A percentile compares a stretch with the other conserved stretches of the same genome.
Evolutionary conservation across 2,113 vertebrate genomes (phyloP).

Genomic region (Apeltes quadracus): DNA sequence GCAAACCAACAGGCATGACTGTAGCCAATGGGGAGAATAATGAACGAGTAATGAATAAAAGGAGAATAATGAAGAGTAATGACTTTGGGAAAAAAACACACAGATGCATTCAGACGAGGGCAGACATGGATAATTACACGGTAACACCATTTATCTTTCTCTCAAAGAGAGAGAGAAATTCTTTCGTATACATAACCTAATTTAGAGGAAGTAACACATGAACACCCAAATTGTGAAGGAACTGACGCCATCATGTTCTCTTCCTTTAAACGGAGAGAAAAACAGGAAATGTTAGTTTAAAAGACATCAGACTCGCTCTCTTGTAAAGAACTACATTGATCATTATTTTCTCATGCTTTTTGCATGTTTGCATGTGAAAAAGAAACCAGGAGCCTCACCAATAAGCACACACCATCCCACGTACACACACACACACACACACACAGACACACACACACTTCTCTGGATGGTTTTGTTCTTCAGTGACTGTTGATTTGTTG

Average conservation of each 20-base stretch:
- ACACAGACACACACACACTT: background rate
- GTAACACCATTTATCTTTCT: slow-evolving; percentile 49
- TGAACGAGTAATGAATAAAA: slow-evolving; percentile 63
- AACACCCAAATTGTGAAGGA: background rate
- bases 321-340: background rate
- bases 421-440: too few relatives aligned
- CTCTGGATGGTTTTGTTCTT: background rate
- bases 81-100: slow-evolving; percentile 21
- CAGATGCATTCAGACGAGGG: slow-evolving; percentile 9
- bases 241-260: background rate
- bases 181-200: slow-evolving; percentile 40
- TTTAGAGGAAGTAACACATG: slow-evolving; percentile 55
- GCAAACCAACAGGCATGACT: slow-evolving; percentile 40
- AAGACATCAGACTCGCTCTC: background rate
- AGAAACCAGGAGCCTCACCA: background rate
- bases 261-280: background rate
- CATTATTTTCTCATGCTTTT: background rate
- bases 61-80: slow-evolving; percentile 66
- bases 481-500: background rate
- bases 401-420: too few relatives aligned
- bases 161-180: slow-evolving; percentile 15
- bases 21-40: slow-evolving; percentile 51
- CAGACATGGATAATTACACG: slow-evolving; percentile 35
- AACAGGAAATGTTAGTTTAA: background rate
- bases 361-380: background rate